Evolutionary conservation across 2,797 vertebrate genomes (phyloP).

Genomic region (Poecile montanus): DNA sequence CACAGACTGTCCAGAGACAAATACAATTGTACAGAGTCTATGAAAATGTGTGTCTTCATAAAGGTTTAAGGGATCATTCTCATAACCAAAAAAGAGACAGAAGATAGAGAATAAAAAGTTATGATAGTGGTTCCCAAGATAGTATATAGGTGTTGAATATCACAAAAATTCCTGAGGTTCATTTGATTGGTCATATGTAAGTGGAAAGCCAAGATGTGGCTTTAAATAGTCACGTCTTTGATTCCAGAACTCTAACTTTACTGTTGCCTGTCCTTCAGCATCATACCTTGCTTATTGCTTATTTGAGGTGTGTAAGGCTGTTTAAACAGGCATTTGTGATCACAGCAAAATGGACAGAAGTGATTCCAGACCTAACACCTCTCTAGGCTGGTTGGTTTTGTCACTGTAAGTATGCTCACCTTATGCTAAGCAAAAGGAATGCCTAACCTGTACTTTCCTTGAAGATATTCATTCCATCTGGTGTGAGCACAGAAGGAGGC

Average conservation of each 20-base stretch:
- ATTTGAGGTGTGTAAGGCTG: not conserved
- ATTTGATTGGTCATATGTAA: not conserved
- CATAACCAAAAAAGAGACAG: not conserved
- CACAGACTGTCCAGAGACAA: not conserved
- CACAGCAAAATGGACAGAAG: not conserved
- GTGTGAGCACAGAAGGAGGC: not conserved
- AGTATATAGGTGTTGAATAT: not conserved
- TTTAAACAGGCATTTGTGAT: not conserved
- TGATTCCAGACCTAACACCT: not conserved
- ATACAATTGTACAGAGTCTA: fast-evolving
- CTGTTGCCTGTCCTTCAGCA: not conserved
- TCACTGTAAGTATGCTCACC: not conserved
- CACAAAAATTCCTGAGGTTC: not conserved
- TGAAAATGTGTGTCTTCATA: not conserved
- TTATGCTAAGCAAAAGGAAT: not conserved
- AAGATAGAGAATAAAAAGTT: not conserved
- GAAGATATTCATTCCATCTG: not conserved
- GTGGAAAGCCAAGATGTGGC: not conserved
- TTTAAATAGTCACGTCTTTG: not conserved
- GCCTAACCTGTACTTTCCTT: not conserved
- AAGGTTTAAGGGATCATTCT: not conserved
- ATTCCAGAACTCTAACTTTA: not conserved
- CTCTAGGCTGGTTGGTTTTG: not conserved
- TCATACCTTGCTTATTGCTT: not conserved
- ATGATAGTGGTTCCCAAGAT: not conserved